These are phyloP conservation scores for Melitaea cinxia DNA, from an alignment of 1,140 invertebrate genomes.

Conservation along the genomic window DNA sequence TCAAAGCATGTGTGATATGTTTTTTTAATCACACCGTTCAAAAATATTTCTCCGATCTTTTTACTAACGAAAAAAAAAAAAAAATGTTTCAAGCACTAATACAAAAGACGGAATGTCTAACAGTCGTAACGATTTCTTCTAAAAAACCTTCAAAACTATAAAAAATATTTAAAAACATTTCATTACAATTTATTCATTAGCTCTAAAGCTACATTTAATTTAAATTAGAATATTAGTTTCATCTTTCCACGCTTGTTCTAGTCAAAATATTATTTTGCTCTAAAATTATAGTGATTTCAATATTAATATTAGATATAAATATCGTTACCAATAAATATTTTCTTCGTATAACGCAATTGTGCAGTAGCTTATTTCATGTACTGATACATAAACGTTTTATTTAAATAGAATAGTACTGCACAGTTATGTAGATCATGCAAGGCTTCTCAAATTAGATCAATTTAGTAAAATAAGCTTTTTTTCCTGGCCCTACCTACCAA, in stretches of 20 bases:
- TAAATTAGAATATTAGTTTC: conserved; percentile 12
- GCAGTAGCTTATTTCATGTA: conserved; percentile 15
- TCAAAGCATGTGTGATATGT: conserved; percentile 7
- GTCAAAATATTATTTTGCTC: conserved; percentile 18
- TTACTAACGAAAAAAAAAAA: neutral
- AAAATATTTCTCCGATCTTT: neutral
- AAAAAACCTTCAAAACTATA: neutral
- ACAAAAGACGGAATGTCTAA: neutral
- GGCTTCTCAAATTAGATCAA: conserved; percentile 62
- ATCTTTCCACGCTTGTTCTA: conserved; percentile 23
- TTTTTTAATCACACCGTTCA: neutral
- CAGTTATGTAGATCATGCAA: conserved; percentile 49
- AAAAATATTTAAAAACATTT: neutral
- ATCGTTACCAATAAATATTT: neutral
- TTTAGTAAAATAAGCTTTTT: conserved; percentile 50
- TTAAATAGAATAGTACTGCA: conserved; percentile 37
- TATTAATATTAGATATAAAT: conserved; percentile 15
- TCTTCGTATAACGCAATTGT: conserved; percentile 9
- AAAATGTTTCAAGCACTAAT: neutral
- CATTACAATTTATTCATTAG: neutral
- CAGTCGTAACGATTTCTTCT: neutral
- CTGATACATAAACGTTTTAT: neutral
- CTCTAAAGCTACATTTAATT: neutral
- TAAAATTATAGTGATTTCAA: conserved; percentile 7
- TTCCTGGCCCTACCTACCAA: conserved; percentile 50